phyloP scores from a whole-genome alignment of 2,113 vertebrate species.

The Recurvirostra avosetta region DNA sequence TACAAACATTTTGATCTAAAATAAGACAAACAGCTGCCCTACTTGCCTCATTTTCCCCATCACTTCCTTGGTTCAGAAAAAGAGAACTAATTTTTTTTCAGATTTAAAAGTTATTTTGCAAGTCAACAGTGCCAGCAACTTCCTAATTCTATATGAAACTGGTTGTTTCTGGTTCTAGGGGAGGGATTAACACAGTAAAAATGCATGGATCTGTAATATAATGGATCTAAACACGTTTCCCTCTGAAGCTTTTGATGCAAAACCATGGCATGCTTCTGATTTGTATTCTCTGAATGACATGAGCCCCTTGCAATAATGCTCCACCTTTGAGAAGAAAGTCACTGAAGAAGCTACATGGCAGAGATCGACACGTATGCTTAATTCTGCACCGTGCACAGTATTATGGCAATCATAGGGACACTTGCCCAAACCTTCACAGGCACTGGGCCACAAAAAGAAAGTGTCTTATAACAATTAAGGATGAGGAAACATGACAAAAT shows the following conservation, averaged over 20 bases:
- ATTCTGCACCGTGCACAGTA: background rate
- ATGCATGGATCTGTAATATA: background rate
- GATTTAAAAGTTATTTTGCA: background rate
- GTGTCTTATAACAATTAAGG: background rate
- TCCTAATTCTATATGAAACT: background rate
- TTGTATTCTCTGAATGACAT: background rate
- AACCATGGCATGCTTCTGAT: background rate
- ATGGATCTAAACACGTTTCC: background rate
- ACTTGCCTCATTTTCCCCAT: background rate
- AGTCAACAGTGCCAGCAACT: background rate
- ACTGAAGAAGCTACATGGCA: fast-evolving
- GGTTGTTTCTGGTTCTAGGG: background rate
- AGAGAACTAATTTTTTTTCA: background rate
- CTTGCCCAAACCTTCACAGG: background rate
- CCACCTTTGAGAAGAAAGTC: background rate
- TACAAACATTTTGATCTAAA: background rate
- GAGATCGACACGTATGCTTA: fast-evolving
- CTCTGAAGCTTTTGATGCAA: background rate
- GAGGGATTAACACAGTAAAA: background rate
- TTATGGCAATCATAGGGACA: fast-evolving
- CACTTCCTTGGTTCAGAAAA: background rate
- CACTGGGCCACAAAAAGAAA: background rate
- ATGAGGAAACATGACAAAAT: background rate
- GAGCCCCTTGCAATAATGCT: background rate
- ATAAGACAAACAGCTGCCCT: background rate